A percentile compares a stretch with the other conserved stretches of the same genome.
Evolutionary conservation across 2,888 invertebrate genomes (phyloP).

Genomic region (Cephus runcator): DNA sequence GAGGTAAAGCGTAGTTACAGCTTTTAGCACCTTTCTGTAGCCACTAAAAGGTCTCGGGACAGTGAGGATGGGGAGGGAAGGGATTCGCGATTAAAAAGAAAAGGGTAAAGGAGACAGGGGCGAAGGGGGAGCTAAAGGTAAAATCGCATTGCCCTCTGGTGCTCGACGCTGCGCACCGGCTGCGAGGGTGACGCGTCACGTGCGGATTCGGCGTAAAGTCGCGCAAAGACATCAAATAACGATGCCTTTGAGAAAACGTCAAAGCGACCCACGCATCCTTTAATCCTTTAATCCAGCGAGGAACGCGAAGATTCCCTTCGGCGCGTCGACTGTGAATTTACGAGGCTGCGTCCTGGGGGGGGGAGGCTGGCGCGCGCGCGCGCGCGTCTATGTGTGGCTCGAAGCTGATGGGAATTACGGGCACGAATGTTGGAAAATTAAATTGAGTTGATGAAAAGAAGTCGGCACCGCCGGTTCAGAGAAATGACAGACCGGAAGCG

Average conservation of each 20-base stretch:
- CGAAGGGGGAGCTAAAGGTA: not conserved
- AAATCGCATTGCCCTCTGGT: not conserved
- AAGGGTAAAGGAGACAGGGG: not conserved
- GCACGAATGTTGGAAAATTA: constrained; percentile 35
- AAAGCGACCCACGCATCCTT: constrained; percentile 38
- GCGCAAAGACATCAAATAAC: not conserved
- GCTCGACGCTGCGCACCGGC: not conserved
- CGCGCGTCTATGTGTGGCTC: not conserved
- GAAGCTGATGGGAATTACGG: constrained; percentile 28
- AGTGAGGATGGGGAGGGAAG: no score
- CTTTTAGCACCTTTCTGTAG: not conserved
- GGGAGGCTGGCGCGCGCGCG: not conserved
- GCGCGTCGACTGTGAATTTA: constrained; percentile 39
- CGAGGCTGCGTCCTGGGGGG: constrained; percentile 28
- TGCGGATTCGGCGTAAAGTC: not conserved
- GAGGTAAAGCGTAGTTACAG: not conserved
- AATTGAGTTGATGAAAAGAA: constrained; percentile 21
- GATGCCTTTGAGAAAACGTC: constrained; percentile 20
- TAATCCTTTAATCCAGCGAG: constrained; percentile 44
- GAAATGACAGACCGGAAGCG: not conserved
- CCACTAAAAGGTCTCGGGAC: not conserved
- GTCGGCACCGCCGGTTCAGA: not conserved
- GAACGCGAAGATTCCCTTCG: constrained; percentile 23
- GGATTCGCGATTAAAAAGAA: not conserved
- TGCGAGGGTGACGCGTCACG: constrained; percentile 11